These are phyloP conservation scores for Motacilla alba DNA, from an alignment of 2,113 vertebrate genomes.

Conservation along the genomic window DNA sequence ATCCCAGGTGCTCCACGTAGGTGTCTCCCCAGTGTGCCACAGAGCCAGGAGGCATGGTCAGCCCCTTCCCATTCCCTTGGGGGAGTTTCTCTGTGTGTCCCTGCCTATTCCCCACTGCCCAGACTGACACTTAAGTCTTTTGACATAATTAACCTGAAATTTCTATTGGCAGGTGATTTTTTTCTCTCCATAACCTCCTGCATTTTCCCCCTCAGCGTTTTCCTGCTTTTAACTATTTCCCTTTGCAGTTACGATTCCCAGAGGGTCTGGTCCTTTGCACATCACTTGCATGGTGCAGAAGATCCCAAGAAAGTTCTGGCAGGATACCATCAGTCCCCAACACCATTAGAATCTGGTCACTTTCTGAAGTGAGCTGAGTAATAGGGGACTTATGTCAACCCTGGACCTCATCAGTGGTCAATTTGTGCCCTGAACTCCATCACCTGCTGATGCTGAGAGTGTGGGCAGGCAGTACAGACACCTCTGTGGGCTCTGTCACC, in stretches of 20 bases:
- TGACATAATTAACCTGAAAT: background rate
- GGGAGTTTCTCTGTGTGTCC: accelerated
- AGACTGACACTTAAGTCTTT: background rate
- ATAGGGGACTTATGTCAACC: accelerated
- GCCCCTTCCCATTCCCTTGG: accelerated
- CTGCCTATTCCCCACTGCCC: background rate
- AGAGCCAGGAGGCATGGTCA: accelerated
- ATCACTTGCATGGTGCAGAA: background rate
- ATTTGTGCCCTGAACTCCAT: background rate
- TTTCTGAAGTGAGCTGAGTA: accelerated
- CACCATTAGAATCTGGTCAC: background rate
- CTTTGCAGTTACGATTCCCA: background rate
- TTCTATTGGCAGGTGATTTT: background rate
- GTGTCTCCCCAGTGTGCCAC: accelerated
- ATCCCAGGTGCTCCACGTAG: accelerated
- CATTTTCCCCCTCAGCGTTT: background rate
- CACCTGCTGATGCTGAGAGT: background rate
- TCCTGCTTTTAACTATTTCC: background rate
- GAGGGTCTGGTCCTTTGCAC: background rate
- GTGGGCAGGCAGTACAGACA: background rate
- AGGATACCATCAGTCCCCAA: accelerated
- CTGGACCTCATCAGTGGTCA: accelerated
- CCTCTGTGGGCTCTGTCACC: background rate
- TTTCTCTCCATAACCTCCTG: background rate
- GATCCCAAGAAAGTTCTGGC: background rate